These are phyloP conservation scores for Fragum sueziense DNA, from an alignment of 2,888 invertebrate genomes.

Conservation along the genomic window DNA sequence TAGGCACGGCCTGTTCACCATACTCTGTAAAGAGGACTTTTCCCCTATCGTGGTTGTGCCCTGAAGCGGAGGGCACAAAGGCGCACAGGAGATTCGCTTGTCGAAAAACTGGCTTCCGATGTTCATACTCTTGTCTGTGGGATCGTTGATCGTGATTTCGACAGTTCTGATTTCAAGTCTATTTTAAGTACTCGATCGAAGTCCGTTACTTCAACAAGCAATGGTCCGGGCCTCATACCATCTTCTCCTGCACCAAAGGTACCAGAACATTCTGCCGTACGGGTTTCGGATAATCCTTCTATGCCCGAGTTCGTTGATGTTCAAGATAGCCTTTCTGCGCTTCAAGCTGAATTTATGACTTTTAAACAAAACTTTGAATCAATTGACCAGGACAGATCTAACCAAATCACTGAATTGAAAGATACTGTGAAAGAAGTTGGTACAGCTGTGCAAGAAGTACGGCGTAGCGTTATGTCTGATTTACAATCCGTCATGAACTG, in stretches of 20 bases:
- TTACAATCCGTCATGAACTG: neutral
- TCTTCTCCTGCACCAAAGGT: neutral
- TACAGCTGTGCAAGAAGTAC: neutral
- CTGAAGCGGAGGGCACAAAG: conserved; percentile 1
- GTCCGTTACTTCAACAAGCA: neutral
- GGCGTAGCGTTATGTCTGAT: neutral
- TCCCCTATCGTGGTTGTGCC: neutral
- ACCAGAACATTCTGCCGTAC: neutral
- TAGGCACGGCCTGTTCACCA: neutral
- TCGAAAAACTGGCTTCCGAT: neutral
- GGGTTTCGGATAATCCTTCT: neutral
- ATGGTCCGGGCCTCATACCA: neutral
- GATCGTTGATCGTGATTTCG: neutral
- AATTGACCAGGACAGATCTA: no score
- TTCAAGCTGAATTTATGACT: neutral
- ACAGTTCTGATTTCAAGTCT: neutral
- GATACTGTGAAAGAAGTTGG: neutral
- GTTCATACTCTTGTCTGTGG: neutral
- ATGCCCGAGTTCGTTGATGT: neutral
- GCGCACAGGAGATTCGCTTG: neutral
- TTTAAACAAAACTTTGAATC: neutral
- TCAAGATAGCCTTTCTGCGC: neutral
- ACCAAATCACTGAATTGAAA: neutral
- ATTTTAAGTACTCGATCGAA: neutral
- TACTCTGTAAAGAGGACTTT: neutral